Evolutionary conservation across 2,797 vertebrate genomes (phyloP).

Genomic region (Rallus crepitans): DNA sequence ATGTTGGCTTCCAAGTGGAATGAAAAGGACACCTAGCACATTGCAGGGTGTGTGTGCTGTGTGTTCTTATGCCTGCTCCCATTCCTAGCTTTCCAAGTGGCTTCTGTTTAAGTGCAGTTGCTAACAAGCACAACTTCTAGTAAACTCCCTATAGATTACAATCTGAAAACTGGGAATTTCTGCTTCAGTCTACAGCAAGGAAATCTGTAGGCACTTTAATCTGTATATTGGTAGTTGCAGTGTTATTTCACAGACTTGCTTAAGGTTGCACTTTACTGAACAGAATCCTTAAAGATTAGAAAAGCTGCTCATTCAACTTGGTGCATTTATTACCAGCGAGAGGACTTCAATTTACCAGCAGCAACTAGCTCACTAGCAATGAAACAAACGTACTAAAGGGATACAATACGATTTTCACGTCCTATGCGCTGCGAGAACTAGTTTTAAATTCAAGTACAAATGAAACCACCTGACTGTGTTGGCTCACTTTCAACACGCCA

Average conservation of each 20-base stretch:
- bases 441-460: conserved; percentile 53
- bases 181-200: background rate
- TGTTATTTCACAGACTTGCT: background rate
- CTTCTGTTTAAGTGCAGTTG: conserved; percentile 30
- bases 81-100: conserved; percentile 16
- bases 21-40: background rate
- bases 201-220: background rate
- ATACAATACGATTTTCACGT: background rate
- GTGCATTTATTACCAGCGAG: background rate
- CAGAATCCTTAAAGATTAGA: background rate
- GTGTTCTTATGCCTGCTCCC: background rate
- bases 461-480: conserved; percentile 36
- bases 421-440: conserved; percentile 23
- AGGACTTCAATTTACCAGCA: background rate
- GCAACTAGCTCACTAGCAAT: background rate
- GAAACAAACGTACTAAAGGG: conserved; percentile 29
- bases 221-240: background rate
- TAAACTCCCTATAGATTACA: conserved; percentile 23
- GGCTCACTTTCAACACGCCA: conserved; percentile 60
- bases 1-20: background rate
- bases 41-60: background rate
- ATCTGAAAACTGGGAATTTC: background rate
- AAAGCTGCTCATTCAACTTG: background rate
- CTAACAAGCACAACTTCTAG: background rate
- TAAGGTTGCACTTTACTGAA: background rate